A percentile compares a stretch with the other conserved stretches of the same genome.
Evolutionary conservation across 2,888 invertebrate genomes (phyloP).

Genomic region (Neuroscelio doddi): DNA sequence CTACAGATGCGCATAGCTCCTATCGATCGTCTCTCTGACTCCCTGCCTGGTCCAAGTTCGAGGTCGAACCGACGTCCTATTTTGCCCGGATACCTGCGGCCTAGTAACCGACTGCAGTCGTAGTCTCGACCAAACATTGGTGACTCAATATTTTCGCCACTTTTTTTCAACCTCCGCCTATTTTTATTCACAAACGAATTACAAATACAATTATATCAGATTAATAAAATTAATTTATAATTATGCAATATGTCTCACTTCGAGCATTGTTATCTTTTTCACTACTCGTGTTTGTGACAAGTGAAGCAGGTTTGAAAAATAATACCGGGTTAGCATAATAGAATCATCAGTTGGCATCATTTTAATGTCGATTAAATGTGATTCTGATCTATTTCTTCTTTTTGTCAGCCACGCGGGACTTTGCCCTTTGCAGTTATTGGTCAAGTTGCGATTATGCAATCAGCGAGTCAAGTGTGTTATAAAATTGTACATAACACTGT

Average conservation of each 20-base stretch:
- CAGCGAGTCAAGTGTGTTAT: slow-evolving; percentile 32
- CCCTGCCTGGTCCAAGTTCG: slow-evolving; percentile 63
- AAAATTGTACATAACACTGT: background rate
- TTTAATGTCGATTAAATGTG: background rate
- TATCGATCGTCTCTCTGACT: slow-evolving; percentile 60
- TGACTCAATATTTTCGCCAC: slow-evolving; percentile 1
- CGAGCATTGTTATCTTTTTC: too few relatives aligned
- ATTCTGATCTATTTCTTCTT: slow-evolving; percentile 1
- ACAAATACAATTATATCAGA: too few relatives aligned
- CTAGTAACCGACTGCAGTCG: slow-evolving; percentile 26
- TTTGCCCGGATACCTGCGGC: slow-evolving; percentile 32
- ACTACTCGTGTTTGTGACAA: slow-evolving; percentile 14
- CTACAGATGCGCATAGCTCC: slow-evolving; percentile 59
- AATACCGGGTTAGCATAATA: too few relatives aligned
- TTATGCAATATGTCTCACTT: too few relatives aligned
- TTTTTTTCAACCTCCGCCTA: background rate
- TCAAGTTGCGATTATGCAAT: slow-evolving; percentile 46
- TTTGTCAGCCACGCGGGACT: slow-evolving; percentile 27
- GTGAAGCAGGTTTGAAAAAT: too few relatives aligned
- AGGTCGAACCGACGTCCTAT: slow-evolving; percentile 54
- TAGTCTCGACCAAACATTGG: background rate
- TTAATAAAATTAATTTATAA: too few relatives aligned
- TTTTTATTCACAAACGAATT: slow-evolving; percentile 1
- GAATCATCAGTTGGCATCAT: background rate
- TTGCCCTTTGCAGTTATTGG: slow-evolving; percentile 50